Percentiles rank a stretch among this genome's conserved stretches.
Evolutionary conservation across 2,888 invertebrate genomes (phyloP).

Genomic region (Calliopum simillimum): DNA sequence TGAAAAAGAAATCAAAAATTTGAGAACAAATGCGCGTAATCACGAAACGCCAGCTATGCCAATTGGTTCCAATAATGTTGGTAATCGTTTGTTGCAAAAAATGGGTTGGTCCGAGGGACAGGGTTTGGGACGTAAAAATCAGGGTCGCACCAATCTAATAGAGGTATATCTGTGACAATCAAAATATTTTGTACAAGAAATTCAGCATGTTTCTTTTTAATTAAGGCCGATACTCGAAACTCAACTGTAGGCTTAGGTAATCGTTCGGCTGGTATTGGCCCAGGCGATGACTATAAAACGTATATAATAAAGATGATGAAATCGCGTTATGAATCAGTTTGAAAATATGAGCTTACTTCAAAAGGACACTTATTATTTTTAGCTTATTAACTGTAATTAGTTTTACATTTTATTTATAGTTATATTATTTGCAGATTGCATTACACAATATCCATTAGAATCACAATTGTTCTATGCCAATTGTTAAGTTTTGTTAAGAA

Average conservation of each 20-base stretch:
- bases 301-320: constrained; percentile 69
- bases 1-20: constrained; percentile 70
- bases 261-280: constrained; percentile 67
- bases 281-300: constrained; percentile 66
- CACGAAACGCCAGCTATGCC: constrained; percentile 64
- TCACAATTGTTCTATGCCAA: too few species aligned
- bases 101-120: constrained; percentile 99
- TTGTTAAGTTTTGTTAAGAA: too few species aligned
- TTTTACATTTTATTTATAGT: not conserved
- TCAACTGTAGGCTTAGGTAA: constrained; percentile 89
- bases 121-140: constrained; percentile 93
- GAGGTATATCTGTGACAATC: constrained; percentile 73
- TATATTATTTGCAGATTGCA: too few species aligned
- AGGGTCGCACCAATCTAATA: constrained; percentile 93
- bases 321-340: constrained; percentile 65
- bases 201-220: not conserved
- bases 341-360: constrained; percentile 33
- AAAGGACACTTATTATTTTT: constrained; percentile 17
- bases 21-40: constrained; percentile 62
- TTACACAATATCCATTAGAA: too few species aligned
- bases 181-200: not conserved
- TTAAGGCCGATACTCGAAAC: constrained; percentile 68
- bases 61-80: constrained; percentile 90
- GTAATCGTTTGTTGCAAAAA: constrained; percentile 93
- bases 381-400: constrained; percentile 16